Conservation (phyloP, 2,888 invertebrate species). For the Napeogenes sylphis region DNA sequence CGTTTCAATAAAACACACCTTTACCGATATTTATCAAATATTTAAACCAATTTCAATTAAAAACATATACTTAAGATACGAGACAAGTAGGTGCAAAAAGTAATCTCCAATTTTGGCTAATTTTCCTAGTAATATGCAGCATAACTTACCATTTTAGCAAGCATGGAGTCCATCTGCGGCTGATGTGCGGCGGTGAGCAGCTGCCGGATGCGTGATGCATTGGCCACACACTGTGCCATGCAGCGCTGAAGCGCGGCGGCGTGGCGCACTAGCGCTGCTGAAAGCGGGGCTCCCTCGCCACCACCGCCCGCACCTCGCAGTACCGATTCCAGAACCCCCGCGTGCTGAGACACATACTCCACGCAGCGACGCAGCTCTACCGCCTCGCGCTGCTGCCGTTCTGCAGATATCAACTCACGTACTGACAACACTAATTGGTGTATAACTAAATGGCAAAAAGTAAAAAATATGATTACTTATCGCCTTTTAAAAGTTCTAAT, state of each 20-base stretch:
- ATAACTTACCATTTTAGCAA: conserved; percentile 68
- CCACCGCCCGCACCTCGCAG: conserved; percentile 56
- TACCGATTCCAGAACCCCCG: conserved; percentile 67
- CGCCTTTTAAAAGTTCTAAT: too few relatives aligned
- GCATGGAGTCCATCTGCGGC: conserved; percentile 72
- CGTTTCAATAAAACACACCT: too few relatives aligned
- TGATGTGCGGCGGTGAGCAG: conserved; percentile 65
- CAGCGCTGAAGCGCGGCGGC: conserved; percentile 70
- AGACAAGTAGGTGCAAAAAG: too few relatives aligned
- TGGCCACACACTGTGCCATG: conserved; percentile 72
- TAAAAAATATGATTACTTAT: too few relatives aligned
- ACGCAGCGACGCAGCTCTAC: conserved; percentile 69
- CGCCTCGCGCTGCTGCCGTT: conserved; percentile 66
- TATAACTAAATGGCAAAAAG: too few relatives aligned
- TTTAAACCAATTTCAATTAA: too few relatives aligned
- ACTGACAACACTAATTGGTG: neutral
- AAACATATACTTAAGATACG: too few relatives aligned
- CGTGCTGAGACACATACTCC: conserved; percentile 70
- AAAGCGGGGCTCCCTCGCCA: conserved; percentile 55
- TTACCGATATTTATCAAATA: too few relatives aligned
- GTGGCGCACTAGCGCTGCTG: conserved; percentile 65
- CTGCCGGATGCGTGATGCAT: conserved; percentile 65
- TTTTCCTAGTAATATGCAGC: neutral
- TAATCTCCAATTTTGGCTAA: too few relatives aligned
- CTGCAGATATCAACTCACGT: conserved; percentile 37